Evolutionary conservation across 2,113 vertebrate genomes (phyloP).

Genomic region (Rostratula benghalensis): DNA sequence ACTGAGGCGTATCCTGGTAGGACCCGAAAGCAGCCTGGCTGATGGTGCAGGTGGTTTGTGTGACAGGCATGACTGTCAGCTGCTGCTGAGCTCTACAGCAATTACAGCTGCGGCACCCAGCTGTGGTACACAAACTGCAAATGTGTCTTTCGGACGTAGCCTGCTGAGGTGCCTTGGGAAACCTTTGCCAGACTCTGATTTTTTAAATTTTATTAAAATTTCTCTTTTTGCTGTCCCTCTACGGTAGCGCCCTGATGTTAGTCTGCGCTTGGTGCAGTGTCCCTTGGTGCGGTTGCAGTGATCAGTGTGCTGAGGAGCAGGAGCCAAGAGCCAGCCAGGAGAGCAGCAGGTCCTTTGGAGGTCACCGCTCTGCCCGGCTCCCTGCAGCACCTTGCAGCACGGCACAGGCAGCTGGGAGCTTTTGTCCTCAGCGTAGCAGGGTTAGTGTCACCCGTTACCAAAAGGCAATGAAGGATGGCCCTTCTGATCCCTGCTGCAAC

Average conservation of each 20-base stretch:
- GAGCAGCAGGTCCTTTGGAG: background rate
- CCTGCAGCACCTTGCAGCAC: background rate
- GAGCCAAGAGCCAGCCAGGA: background rate
- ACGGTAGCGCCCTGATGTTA: background rate
- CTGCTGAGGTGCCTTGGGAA: accelerated
- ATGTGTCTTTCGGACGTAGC: background rate
- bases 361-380: background rate
- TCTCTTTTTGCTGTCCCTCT: background rate
- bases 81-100: background rate
- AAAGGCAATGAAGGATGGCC: accelerated
- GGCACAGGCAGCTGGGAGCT: background rate
- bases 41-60: accelerated
- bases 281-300: background rate
- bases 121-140: background rate
- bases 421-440: accelerated
- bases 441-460: background rate
- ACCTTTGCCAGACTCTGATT: background rate
- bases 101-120: accelerated
- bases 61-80: background rate
- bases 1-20: accelerated
- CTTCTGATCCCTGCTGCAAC: background rate
- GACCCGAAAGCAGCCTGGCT: background rate
- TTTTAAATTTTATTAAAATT: no score
- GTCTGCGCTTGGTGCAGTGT: background rate
- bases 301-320: background rate